Evolutionary conservation across 2,797 vertebrate species (phyloP), one percentile per base, ranked within the genome.

Genomic region (Galaxias olidus): DNA sequence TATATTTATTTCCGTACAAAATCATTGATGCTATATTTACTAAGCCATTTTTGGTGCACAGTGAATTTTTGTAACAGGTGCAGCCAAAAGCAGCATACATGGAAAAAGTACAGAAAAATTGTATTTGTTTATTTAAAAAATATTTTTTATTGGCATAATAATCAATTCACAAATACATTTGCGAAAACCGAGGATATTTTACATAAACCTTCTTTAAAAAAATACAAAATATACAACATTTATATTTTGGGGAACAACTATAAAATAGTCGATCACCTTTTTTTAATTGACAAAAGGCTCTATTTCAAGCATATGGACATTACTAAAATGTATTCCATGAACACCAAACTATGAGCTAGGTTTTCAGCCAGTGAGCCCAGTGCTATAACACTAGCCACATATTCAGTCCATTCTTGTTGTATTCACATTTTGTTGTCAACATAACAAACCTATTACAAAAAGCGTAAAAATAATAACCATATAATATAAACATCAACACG

Each of bases 201-300:
- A 87, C 83, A 86, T 80, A 78, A 64, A 86, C 74, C 71, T 81
- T 59, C 30, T 51, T 81, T 86, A 77, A 86, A 88, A 88, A 90
- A 89, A 86, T 90, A 90, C 84, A 92, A 90, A 91, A 91, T 90
- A 86, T 91, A 90, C 88, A 91, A 79, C 77, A 81, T 87, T 84
- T 89, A 82, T 82, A 81, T 76, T 82, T 73, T 84, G 78, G 78
- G 81, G 75, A 84, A 85, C 80, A 74, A 75, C 72, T 77, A 75
- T 77, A 84, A 73, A 62, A 72, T 67, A 70, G 55, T 79, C 65
- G 53, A 68, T 75, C 61, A 65, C 63, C 60, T 63, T 46, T 60
- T 41, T 41, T 68, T 19, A 40, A 48, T 59, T 58, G 66, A 65
- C 53, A 18, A 55, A 68, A 9, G 53, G 48, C 41, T 72, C 62